phyloP scores from a whole-genome alignment of 2,888 invertebrate genomes.

The Heliconius hortense region DNA sequence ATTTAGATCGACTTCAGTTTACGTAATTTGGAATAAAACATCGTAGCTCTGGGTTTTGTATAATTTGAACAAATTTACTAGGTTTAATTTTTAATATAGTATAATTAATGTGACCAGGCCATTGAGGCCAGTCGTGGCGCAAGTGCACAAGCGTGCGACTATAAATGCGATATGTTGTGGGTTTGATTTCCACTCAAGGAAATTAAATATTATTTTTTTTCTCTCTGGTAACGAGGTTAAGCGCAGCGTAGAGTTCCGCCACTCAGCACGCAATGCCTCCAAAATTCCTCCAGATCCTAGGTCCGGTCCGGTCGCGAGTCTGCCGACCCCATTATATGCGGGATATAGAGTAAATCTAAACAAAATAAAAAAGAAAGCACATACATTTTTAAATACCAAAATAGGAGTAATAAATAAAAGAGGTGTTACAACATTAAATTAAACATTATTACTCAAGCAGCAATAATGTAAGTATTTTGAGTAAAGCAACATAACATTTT shows the following conservation, averaged over 20 bases:
- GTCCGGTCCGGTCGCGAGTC: no score
- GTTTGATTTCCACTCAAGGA: background rate
- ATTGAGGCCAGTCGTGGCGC: background rate
- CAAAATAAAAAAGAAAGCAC: no score
- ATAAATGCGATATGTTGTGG: background rate
- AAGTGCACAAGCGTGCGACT: background rate
- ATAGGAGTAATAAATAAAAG: background rate
- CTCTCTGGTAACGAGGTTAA: no score
- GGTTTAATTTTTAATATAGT: no score
- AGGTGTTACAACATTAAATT: background rate
- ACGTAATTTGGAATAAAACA: slow-evolving; percentile 15
- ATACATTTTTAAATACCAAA: no score
- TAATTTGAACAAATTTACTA: background rate
- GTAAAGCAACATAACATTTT: slow-evolving; percentile 11
- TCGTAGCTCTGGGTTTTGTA: background rate
- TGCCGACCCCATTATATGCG: no score
- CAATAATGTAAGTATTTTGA: slow-evolving; percentile 21
- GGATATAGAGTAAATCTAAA: no score
- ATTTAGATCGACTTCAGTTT: slow-evolving; percentile 8
- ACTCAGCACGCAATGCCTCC: no score
- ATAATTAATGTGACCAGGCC: no score
- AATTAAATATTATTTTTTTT: background rate
- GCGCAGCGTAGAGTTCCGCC: no score
- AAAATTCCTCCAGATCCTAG: no score
- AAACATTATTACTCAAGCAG: background rate